Conservation (phyloP, 2,797 vertebrate genomes). For the Kryptopterus vitreolus region DNA sequence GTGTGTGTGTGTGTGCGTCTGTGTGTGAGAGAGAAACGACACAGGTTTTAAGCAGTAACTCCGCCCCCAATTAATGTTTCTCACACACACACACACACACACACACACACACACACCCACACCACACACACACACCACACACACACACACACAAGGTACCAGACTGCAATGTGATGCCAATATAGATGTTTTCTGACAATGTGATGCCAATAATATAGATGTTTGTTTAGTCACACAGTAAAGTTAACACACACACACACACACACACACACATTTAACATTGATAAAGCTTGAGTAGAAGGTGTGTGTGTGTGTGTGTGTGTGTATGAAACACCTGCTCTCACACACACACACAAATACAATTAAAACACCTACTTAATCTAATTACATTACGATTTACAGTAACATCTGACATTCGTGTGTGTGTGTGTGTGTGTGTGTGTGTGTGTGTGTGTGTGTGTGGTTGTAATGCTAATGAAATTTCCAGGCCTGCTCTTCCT, state of each 20-base stretch:
- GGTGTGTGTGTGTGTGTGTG: too few species aligned
- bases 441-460: background rate
- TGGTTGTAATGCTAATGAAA: constrained; percentile 23
- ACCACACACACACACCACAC: too few species aligned
- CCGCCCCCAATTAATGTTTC: constrained; percentile 3
- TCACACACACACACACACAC: background rate
- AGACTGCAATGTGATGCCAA: too few species aligned
- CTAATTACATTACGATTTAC: constrained; percentile 14
- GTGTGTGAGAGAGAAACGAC: too few species aligned
- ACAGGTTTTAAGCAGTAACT: constrained; percentile 16
- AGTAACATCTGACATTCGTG: background rate
- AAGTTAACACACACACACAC: too few species aligned
- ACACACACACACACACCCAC: too few species aligned
- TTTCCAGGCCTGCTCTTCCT: constrained; percentile 27
- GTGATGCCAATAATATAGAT: background rate
- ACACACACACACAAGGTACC: background rate
- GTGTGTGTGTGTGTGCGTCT: background rate
- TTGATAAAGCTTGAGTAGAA: too few species aligned
- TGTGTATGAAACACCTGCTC: background rate
- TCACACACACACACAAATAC: background rate
- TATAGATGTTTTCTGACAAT: too few species aligned
- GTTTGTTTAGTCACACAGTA: background rate
- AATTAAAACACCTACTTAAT: background rate
- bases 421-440: background rate
- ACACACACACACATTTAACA: background rate